Evolutionary conservation across 2,113 vertebrate genomes (phyloP).

Genomic region (Pipra filicauda): DNA sequence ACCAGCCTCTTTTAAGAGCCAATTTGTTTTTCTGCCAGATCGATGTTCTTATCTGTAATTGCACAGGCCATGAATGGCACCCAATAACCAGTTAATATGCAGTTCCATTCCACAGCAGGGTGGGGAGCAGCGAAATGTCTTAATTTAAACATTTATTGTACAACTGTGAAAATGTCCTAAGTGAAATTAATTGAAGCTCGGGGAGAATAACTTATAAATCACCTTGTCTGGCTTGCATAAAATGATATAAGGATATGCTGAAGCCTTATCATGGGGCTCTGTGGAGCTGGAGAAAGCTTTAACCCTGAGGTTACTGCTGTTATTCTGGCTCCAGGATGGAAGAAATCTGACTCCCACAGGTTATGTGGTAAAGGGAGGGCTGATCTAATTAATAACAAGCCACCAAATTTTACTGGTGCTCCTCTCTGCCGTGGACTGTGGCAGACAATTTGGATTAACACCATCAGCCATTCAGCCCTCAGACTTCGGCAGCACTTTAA

Average conservation of each 20-base stretch:
- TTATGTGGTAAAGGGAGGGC: background rate
- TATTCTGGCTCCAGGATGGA: background rate
- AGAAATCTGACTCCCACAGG: slow-evolving; percentile 27
- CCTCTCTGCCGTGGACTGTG: background rate
- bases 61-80: slow-evolving; percentile 53
- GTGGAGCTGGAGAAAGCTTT: slow-evolving; percentile 20
- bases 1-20: slow-evolving; percentile 68
- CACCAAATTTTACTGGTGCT: background rate
- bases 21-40: slow-evolving; percentile 75
- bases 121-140: slow-evolving; percentile 63
- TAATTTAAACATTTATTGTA: slow-evolving; percentile 71
- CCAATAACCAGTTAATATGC: slow-evolving; percentile 71
- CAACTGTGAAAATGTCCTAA: slow-evolving; percentile 65
- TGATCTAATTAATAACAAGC: background rate
- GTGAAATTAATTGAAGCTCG: slow-evolving; percentile 68
- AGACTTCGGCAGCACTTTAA: background rate
- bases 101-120: slow-evolving; percentile 56
- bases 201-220: slow-evolving; percentile 71
- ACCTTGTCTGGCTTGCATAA: slow-evolving; percentile 48
- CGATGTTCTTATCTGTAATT: slow-evolving; percentile 72
- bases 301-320: slow-evolving; percentile 16
- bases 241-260: slow-evolving; percentile 34
- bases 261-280: background rate
- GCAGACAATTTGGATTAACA: background rate
- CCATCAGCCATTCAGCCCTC: background rate